Evolutionary conservation across 23 tunicate genomes (phyloP), one percentile per base, ranked within the genome.

Genomic region (Halocynthia aurantium): DNA sequence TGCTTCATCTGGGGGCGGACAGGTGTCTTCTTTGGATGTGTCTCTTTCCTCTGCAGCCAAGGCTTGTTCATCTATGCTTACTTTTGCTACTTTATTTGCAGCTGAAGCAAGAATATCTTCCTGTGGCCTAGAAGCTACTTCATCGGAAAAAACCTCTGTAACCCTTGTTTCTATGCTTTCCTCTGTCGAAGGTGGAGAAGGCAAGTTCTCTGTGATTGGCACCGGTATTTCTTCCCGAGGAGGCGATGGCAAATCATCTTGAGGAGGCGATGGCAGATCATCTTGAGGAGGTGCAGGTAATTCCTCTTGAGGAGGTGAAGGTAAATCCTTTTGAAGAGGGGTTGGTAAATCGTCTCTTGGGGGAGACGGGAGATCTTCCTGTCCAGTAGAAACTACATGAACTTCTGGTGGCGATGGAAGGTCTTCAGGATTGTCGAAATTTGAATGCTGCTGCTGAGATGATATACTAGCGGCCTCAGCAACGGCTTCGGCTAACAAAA

Each of bases 261-360:
- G 21, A 49, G 31, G 55, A 6, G 53, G 53, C 0, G 75, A 15
- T 0, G 49, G 11, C 6, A 9, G 1, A 10, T 9, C 53, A 5
- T 70, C 55, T 18, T 22, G 12, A 10, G 75, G 75, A 8, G 75
- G 55, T 10, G 75, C 5, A 40, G 75, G 75, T 50, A 70, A 15
- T 6, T 70, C 75, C n/a, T 70, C 75, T 31, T 50, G 50, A 7
- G 75, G 75, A 44, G 75, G 50, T 70, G 50, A 15, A 7, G 50
- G 75, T 44, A 54, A 18, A 44, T 70, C 75, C 8, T 70, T 54
- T n/a, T n/a, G 10, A 55, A 50, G 12, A 70, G 75, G 19, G 70
- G 19, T 11, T 10, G 70, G 19, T 20, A 49, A 20, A 65, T 10
- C 70, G 19, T 65, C 70, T 65, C 31, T 49, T 15, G 70, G 70